These are phyloP conservation scores for Allophyes oxyacanthae DNA, from an alignment of 2,888 invertebrate genomes.

Conservation along the genomic window DNA sequence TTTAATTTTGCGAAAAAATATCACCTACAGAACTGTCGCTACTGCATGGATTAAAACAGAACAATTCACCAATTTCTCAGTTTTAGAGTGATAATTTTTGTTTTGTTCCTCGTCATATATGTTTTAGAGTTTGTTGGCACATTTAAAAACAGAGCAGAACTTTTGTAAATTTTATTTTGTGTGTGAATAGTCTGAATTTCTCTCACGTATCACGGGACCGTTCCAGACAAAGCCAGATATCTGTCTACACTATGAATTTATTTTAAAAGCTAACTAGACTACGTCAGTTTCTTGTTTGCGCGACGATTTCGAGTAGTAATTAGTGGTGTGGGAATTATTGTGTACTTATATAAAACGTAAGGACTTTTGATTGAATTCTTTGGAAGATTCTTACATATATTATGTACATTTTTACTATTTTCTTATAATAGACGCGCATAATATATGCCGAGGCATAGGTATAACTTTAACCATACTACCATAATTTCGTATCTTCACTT, in stretches of 20 bases:
- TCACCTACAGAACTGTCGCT: too few relatives aligned
- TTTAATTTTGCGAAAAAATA: too few relatives aligned
- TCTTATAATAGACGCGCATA: too few relatives aligned
- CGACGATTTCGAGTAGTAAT: conserved; percentile 47
- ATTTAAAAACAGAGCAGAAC: neutral
- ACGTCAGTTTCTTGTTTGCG: conserved; percentile 48
- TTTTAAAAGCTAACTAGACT: conserved; percentile 58
- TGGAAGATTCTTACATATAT: neutral
- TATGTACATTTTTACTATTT: too few relatives aligned
- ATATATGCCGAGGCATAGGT: too few relatives aligned
- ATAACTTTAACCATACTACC: too few relatives aligned
- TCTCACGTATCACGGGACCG: conserved; percentile 55
- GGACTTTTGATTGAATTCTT: neutral
- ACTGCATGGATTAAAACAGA: too few relatives aligned
- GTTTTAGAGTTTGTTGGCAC: neutral
- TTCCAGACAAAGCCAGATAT: conserved; percentile 60
- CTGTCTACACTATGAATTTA: conserved; percentile 68
- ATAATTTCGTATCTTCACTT: too few relatives aligned
- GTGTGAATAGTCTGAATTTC: conserved; percentile 50
- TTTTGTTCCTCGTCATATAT: neutral
- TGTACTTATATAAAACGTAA: conserved; percentile 6
- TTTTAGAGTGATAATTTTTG: neutral
- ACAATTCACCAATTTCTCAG: too few relatives aligned
- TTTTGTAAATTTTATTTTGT: conserved; percentile 19
- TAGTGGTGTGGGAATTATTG: conserved; percentile 29